phyloP scores from a whole-genome alignment of 2,888 invertebrate genomes.

The Polyommatus iphigenia region DNA sequence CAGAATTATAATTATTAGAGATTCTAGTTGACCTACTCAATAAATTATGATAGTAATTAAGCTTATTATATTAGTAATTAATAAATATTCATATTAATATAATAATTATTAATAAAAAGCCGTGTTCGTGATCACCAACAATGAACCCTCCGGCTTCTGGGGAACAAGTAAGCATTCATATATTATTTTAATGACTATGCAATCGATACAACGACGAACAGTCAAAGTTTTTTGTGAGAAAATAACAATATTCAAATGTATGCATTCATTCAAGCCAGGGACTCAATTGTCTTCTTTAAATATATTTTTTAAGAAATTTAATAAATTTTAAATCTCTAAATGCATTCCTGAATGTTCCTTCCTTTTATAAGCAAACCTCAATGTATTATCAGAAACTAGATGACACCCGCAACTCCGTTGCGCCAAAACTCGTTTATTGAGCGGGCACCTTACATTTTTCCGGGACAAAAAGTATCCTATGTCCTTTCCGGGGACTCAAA shows the following conservation, averaged over 20 bases:
- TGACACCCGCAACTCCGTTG: too few relatives aligned
- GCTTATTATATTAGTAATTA: background rate
- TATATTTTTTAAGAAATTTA: too few relatives aligned
- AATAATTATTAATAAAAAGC: background rate
- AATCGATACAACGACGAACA: background rate
- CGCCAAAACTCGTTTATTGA: too few relatives aligned
- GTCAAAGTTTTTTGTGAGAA: background rate
- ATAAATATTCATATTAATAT: background rate
- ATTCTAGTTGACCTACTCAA: background rate
- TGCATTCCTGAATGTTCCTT: background rate
- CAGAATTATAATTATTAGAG: background rate
- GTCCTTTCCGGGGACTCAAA: too few relatives aligned
- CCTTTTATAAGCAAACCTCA: too few relatives aligned
- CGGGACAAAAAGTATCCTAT: too few relatives aligned
- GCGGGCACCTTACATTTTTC: too few relatives aligned
- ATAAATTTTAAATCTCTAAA: background rate
- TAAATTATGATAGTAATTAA: background rate
- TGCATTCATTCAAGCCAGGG: too few relatives aligned
- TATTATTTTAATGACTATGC: background rate
- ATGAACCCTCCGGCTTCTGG: background rate
- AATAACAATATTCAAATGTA: background rate
- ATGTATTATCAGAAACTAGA: too few relatives aligned
- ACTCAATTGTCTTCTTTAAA: too few relatives aligned
- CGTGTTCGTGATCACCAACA: background rate
- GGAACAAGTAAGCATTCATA: background rate